phyloP scores from a whole-genome alignment of 1,140 invertebrate genomes.

The Plutomurus gul region DNA sequence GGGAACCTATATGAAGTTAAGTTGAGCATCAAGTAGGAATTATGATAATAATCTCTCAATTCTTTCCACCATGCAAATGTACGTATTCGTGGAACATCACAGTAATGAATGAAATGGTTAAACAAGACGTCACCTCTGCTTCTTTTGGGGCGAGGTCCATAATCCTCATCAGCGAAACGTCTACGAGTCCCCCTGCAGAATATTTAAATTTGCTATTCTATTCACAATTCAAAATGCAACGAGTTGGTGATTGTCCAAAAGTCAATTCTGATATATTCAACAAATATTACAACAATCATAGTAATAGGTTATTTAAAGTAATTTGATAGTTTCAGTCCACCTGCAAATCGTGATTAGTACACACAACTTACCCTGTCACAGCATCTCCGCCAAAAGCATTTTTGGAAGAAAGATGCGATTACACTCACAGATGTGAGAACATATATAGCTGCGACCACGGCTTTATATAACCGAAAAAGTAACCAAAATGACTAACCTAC shows the following conservation, averaged over 20 bases:
- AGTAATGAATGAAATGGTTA: not conserved
- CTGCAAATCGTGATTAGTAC: not conserved
- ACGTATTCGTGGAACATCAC: not conserved
- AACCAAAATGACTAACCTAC: slow-evolving; percentile 50
- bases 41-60: not conserved
- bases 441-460: not conserved
- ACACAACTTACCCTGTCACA: slow-evolving; percentile 7
- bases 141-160: slow-evolving; percentile 35
- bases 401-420: not conserved
- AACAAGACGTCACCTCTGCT: slow-evolving; percentile 34
- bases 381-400: not conserved
- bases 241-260: not conserved
- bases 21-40: not conserved
- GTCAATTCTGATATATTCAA: not conserved
- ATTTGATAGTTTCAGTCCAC: not conserved
- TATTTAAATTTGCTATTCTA: slow-evolving; percentile 12
- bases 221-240: not conserved
- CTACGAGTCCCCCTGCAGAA: slow-evolving; percentile 38
- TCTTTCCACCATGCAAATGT: not conserved
- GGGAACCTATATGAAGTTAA: slow-evolving; percentile 6
- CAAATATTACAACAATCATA: not conserved
- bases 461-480: slow-evolving; percentile 28
- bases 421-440: not conserved
- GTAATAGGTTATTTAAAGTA: no score
- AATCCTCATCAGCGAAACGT: slow-evolving; percentile 44